Conservation (phyloP, 2,888 invertebrate genomes). For the Leptogaster cylindrica region DNA sequence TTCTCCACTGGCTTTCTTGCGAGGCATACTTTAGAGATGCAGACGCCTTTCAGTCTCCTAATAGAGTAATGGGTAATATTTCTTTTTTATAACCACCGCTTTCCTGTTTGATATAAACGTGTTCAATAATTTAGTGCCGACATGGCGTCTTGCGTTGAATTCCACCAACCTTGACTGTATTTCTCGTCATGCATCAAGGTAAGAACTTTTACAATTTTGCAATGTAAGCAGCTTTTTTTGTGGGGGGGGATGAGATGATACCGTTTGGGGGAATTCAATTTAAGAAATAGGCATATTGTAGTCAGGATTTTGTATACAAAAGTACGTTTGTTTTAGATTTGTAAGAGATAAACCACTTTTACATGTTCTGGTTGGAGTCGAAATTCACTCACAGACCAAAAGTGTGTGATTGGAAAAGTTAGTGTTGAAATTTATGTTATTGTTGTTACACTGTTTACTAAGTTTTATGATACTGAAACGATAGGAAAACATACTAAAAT, state of each 20-base stretch:
- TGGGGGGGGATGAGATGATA: background rate
- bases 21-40: background rate
- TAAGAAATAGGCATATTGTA: slow-evolving; percentile 42
- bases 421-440: slow-evolving; percentile 27
- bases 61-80: slow-evolving; percentile 61
- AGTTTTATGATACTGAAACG: too few species aligned
- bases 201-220: slow-evolving; percentile 32
- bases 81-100: slow-evolving; percentile 58
- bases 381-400: background rate
- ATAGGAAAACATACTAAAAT: too few species aligned
- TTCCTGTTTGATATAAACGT: slow-evolving; percentile 51
- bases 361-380: slow-evolving; percentile 36
- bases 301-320: background rate
- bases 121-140: slow-evolving; percentile 45
- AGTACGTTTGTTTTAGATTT: slow-evolving; percentile 8
- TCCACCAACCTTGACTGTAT: slow-evolving; percentile 19
- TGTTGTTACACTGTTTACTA: slow-evolving; percentile 20
- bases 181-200: slow-evolving; percentile 40
- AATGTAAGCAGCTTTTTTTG: background rate
- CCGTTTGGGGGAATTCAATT: slow-evolving; percentile 45
- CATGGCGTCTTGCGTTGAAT: slow-evolving; percentile 44
- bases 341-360: slow-evolving; percentile 6
- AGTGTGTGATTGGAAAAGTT: background rate
- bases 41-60: slow-evolving; percentile 59
- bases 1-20: background rate